Base-by-base conservation (phyloP, 2,888 invertebrate species). In the Pyrgus malvae region DNA sequence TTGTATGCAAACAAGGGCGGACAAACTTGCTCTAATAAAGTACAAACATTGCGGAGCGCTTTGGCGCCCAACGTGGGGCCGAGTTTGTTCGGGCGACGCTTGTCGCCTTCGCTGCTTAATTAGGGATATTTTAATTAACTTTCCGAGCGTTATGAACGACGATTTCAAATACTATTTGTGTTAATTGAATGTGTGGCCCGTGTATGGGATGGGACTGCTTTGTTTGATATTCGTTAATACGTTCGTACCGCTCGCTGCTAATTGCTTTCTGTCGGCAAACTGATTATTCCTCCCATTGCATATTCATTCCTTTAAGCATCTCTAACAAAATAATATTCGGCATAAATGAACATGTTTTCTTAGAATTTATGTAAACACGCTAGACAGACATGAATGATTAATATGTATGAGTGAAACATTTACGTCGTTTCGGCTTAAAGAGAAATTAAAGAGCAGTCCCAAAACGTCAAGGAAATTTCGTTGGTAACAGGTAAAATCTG, bases 91-190 rank as follows among this genome's bases (percentile, higher is more conserved):
- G 57, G 50, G 65, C 59, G 64, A 58, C 58, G 59, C 63, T 58
- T 60, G 67, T 65, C 67, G 65, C 59, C 63, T 70, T 68, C 69
- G 63, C 66, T 63, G 64, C 69, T 67, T 78, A 76, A 78, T 81
- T 79, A 78, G 69, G 72, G 72, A 78, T 75, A 80, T 81, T 83
- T 84, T 80, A 81, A 87, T 86, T 83, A 83, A 82, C 79, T 82
- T 77, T 70, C 67, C 59, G 60, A 63, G 61, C 68, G 69, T 72
- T 82, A 78, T 79, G 78, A 77, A 77, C 71, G 76, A 71, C 78
- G 78, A 83, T 84, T 80, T 74, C 67, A 76, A 78, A 76, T 77
- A 75, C 74, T 79, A 78, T 83, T 78, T 64, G 68, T 69, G 80
- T 78, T 86, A 83, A 87, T 83, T 83, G 81, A 79, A 81, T 78